A percentile compares a stretch with the other conserved stretches of the same genome.
These are phyloP conservation scores for Sapayoa aenigma DNA, from an alignment of 2,113 vertebrate species.

Conservation along the genomic window DNA sequence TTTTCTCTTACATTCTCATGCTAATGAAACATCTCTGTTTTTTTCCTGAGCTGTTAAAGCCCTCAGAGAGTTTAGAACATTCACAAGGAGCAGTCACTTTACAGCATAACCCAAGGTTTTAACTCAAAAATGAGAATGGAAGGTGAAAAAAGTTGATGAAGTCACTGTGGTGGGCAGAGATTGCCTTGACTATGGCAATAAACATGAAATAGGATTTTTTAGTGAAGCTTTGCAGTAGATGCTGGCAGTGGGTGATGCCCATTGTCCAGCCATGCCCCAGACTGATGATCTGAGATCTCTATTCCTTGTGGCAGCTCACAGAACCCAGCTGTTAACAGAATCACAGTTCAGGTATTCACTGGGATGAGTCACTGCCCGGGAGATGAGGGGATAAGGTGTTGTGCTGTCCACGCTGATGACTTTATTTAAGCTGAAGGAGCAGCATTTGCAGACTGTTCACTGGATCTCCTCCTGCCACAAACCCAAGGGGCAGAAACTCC, in stretches of 20 bases:
- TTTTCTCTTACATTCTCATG: not conserved
- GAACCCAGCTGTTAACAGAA: not conserved
- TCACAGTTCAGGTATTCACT: not conserved
- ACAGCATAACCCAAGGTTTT: not conserved
- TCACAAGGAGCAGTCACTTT: not conserved
- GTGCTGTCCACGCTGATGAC: not conserved
- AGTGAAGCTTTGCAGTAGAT: not conserved
- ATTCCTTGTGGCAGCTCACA: not conserved
- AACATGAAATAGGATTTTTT: not conserved
- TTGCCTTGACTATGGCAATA: fast-evolving
- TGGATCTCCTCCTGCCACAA: not conserved
- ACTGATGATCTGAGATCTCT: fast-evolving
- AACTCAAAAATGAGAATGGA: no score
- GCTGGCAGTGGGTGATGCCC: not conserved
- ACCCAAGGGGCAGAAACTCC: not conserved
- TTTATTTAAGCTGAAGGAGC: not conserved
- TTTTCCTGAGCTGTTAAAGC: not conserved
- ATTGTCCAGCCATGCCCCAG: fast-evolving
- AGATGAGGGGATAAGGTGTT: not conserved
- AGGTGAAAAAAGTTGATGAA: not conserved
- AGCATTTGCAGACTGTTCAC: fast-evolving
- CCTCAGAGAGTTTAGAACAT: not conserved
- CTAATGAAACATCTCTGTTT: not conserved
- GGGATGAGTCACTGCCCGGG: not conserved
- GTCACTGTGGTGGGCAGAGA: not conserved